phyloP scores from a whole-genome alignment of 2,113 vertebrate species.

The Hassar affinis region DNA sequence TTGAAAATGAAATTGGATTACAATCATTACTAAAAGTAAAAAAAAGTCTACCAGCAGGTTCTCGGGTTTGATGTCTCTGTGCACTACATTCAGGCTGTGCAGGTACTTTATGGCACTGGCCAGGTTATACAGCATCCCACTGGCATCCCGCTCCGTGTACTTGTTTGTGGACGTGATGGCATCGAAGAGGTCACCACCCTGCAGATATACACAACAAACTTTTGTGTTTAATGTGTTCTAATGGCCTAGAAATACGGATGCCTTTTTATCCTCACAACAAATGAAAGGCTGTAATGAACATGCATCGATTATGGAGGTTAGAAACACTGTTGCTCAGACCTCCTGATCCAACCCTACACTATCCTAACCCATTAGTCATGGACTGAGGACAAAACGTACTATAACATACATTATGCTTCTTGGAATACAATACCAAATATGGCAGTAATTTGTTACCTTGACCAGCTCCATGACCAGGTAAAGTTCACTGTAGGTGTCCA shows the following conservation, averaged over 20 bases:
- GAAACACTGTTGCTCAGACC: not conserved
- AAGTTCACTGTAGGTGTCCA: constrained; percentile 90
- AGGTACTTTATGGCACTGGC: constrained; percentile 97
- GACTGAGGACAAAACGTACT: not conserved
- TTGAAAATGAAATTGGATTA: not conserved
- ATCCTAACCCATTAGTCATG: not conserved
- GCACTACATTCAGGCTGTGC: constrained; percentile 92
- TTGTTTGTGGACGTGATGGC: constrained; percentile 98
- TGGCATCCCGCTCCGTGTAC: constrained; percentile 96
- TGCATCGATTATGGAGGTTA: not conserved
- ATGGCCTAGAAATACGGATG: not conserved
- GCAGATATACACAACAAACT: constrained; percentile 51
- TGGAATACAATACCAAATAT: not conserved
- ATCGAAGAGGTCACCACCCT: constrained; percentile 98
- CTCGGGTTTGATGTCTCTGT: constrained; percentile 97
- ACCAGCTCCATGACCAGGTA: constrained; percentile 98
- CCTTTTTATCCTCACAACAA: not conserved
- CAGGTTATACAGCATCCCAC: constrained; percentile 95
- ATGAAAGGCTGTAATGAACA: not conserved
- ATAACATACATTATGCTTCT: not conserved
- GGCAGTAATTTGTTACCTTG: constrained; percentile 75
- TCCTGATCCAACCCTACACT: not conserved
- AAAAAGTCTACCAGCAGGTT: constrained; percentile 91
- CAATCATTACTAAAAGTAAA: not conserved
- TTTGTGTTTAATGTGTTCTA: not conserved